phyloP scores from a whole-genome alignment of 2,888 invertebrate species.

The Molanna angustata region DNA sequence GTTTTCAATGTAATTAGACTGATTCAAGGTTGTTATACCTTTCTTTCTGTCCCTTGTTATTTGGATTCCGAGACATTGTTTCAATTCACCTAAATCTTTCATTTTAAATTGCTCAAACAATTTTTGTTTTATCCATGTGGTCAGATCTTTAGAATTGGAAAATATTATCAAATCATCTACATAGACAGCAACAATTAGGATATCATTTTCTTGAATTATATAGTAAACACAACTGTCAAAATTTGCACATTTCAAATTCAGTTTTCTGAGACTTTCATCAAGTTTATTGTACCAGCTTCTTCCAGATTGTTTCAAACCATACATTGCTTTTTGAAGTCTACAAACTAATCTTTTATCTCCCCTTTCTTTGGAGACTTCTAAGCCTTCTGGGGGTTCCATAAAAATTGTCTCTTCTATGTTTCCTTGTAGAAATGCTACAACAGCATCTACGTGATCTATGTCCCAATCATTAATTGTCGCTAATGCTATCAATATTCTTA shows the following conservation, averaged over 20 bases:
- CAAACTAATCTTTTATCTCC: slow-evolving; percentile 3
- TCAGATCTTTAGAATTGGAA: not conserved
- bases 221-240: slow-evolving; percentile 3
- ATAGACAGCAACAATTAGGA: not conserved
- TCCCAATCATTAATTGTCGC: slow-evolving; percentile 3
- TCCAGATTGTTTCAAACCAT: slow-evolving; percentile 5
- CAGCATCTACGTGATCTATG: slow-evolving; percentile 2
- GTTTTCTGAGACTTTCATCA: not conserved
- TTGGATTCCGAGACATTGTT: not conserved
- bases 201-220: not conserved
- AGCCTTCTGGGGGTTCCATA: not conserved
- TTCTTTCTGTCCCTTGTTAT: slow-evolving; percentile 3
- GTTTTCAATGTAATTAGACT: not conserved
- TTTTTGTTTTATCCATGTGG: not conserved
- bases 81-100: slow-evolving; percentile 6
- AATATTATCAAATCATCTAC: slow-evolving; percentile 5
- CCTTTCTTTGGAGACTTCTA: slow-evolving; percentile 9
- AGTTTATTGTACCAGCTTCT: slow-evolving; percentile 1
- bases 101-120: slow-evolving; percentile 1
- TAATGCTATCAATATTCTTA: slow-evolving; percentile 1
- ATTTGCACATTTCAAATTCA: slow-evolving; percentile 1
- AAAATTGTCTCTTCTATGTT: slow-evolving; percentile 1
- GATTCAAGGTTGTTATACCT: not conserved
- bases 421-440: slow-evolving; percentile 3
- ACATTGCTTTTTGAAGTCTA: not conserved